Evolutionary conservation across 2,113 vertebrate genomes (phyloP), one percentile per base, ranked within the genome.

Genomic region (Callochromis pleurospilus): DNA sequence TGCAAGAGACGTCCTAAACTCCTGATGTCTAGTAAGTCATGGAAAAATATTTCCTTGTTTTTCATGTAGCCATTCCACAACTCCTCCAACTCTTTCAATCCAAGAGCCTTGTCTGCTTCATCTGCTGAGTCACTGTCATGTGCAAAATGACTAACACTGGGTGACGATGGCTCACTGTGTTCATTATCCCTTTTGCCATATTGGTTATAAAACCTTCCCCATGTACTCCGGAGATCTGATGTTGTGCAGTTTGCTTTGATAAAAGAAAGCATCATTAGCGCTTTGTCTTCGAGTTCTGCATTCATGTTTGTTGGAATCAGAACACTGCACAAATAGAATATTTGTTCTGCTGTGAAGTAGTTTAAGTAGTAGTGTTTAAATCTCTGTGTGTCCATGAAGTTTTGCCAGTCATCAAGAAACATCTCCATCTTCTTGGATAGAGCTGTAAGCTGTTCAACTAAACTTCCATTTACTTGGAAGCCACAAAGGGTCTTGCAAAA

Each of bases 231-330:
- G 47, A 96, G 51, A 12, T 86, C 90, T 10, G 5, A 2, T 5
- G 40, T 7, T 1, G 77, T 95, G 90, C 97, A 98, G 83, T 89
- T 9, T 0, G 45, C 68, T 79, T 95, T 97, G 79, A 98, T 91
- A 90, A 98, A 97, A 1, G 97, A 97, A 3, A 98, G 95, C 98
- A 98, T 97, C 89, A 94, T 96, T n/a, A 98, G 93, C 5, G 95
- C 96, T 1, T 87, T 92, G 21, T 92, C 91, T 2, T 96, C 89
- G 3, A 96, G 92, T 77, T 96, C 93, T 0, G 0, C 38, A 82
- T 89, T 12, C 5, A 13, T 3, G 17, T 55, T 92, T 36, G 84
- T 33, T 2, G 84, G 91, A 82, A 80, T 88, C 55, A 98, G 93
- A 80, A 97, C 89, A 0, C 40, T 86, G 92, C 97, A 96, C 87